Evolutionary conservation across 2,797 vertebrate species (phyloP), one percentile per base, ranked within the genome.

Genomic region (Rhynchonycteris naso): DNA sequence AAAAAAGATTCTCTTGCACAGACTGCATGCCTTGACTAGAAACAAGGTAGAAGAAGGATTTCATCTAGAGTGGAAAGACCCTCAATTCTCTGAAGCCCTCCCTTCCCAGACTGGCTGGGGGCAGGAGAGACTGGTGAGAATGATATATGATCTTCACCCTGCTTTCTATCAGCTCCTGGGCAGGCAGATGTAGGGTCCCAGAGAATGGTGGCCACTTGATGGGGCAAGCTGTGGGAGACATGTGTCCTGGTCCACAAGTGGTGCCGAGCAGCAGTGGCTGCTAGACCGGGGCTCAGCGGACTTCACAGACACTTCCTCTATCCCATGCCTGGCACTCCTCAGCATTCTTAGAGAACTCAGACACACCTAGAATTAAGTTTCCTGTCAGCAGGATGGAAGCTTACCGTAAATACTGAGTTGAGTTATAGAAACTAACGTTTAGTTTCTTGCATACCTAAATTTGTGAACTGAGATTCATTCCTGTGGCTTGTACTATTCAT

Each of bases 391-490:
- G 4, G 30, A 65, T 63, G 30, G 54, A 87, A 61, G n/a, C 84
- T 72, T 24, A 66, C 84, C 7, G 3, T 68, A 76, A 82, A 66
- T 56, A 75, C 1, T 76, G 26, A 65, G 54, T 56, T 90, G 86
- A 88, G 15, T 63, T 90, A 75, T 5, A 92, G 65, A 69, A 26
- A 69, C 59, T 80, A 71, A 93, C 35, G 35, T 52, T 69, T 82
- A 30, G 35, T 93, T 76, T 85, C 82, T 80, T 88, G 30, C 59
- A 66, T 58, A 83, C 47, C 33, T 78, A 28, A 35, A 56, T 93
- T 88, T 93, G 63, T 93, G 80, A 95, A 35, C 33, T 58, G 21
- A 76, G 54, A 91, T 88, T 90, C 19, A 33, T 75, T 95, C 63
- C 13, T 72, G 7, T 74, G 58, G 9, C 50, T 63, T 91, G 11